A percentile compares a stretch with the other conserved stretches of the same genome.
These are phyloP conservation scores for Betta splendens DNA, from an alignment of 2,797 vertebrate genomes.

Conservation along the genomic window DNA sequence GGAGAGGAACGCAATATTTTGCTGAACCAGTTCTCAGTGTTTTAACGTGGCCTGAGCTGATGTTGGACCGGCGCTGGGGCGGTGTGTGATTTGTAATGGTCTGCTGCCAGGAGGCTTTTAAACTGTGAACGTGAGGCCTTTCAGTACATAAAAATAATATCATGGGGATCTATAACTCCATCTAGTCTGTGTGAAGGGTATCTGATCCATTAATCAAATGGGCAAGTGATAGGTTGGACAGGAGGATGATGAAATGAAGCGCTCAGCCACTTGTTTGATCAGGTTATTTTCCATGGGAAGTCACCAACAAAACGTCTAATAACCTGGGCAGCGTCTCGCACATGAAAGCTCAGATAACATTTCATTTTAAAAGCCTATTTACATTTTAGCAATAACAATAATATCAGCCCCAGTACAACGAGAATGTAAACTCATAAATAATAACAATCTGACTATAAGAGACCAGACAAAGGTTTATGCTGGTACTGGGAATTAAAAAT, in stretches of 20 bases:
- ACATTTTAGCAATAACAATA: too few species aligned
- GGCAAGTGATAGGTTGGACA: constrained; percentile 28
- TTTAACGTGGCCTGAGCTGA: constrained; percentile 32
- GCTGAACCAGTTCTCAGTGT: constrained; percentile 33
- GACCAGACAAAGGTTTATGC: too few species aligned
- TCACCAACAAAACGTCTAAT: constrained; percentile 38
- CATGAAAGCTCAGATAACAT: constrained; percentile 4
- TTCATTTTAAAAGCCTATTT: too few species aligned
- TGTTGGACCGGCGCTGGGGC: constrained; percentile 36
- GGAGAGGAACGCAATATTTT: constrained; percentile 60
- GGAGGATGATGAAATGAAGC: constrained; percentile 34
- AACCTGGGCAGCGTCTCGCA: constrained; percentile 15
- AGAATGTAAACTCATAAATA: too few species aligned
- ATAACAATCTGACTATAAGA: too few species aligned
- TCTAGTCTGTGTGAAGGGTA: constrained; percentile 29
- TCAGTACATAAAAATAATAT: constrained; percentile 39
- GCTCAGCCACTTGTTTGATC: constrained; percentile 13
- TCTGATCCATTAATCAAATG: constrained; percentile 34
- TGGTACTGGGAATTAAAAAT: too few species aligned
- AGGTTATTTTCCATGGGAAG: constrained; percentile 37
- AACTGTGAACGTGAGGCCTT: constrained; percentile 37
- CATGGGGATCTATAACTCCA: constrained; percentile 30
- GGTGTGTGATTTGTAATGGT: constrained; percentile 23
- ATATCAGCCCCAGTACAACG: too few species aligned
- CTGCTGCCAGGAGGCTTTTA: constrained; percentile 41